Evolutionary conservation across 2,888 invertebrate genomes (phyloP), one percentile per base, ranked within the genome.

Genomic region (Mellilla xanthometata): DNA sequence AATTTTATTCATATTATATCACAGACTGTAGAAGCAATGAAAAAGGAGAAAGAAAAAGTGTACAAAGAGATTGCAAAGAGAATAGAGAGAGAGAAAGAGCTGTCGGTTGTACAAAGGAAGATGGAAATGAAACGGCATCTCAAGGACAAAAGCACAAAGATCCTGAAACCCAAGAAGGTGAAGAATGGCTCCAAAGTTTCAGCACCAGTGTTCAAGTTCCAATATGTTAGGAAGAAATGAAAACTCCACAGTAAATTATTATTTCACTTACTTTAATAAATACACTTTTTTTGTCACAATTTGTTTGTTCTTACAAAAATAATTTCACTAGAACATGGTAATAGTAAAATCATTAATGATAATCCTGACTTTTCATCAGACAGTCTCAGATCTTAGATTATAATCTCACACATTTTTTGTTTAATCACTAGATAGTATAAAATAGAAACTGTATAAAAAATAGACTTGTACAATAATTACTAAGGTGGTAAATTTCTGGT

Each of bases 151-250:
- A 51, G 53, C 1, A 93, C 92, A 35, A 93, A 92, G 31, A 66
- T 89, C 0, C 63, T 93, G 30, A 94, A 93, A 58, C 95, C 95
- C 0, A 94, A 92, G 65, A 86, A 89, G 56, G 64, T 96, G 1
- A 89, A 90, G 40, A 72, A 76, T 3, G 96, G 92, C 1, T 93
- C 94, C 0, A 93, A 93, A 58, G 81, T 91, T 8, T 74, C 92
- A 0, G 93, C 96, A 0, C 94, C 97, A 0, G 90, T 96, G 2
- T 97, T 95, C 72, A 86, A 93, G 61, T 97, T 97, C 91, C 93
- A 93, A 58, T 96, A 94, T 68, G 93, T 95, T 72, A 91, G 97
- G 57, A 96, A 96, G 72, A 93, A 93, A 81, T 96, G 84, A 92
- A 63, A 36, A 28, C 1, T 13, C 30, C 22, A 9, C 12, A 33